Evolutionary conservation across 2,113 vertebrate species (phyloP).

Genomic region (Paratilapia polleni): DNA sequence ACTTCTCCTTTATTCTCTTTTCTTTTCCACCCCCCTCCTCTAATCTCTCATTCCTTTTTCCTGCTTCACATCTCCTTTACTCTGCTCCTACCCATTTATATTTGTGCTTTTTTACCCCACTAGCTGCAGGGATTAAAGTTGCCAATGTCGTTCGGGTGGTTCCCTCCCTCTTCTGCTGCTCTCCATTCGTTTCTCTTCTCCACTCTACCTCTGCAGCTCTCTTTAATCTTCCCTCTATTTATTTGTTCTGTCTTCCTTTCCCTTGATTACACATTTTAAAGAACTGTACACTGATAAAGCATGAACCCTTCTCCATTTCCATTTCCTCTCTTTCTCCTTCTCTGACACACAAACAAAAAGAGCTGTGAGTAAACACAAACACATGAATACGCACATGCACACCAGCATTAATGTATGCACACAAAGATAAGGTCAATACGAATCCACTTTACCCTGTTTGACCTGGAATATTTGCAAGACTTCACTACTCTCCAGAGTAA

Average conservation of each 20-base stretch:
- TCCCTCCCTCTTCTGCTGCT: neutral
- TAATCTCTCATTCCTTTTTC: conserved; percentile 33
- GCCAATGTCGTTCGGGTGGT: neutral
- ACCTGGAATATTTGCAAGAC: conserved; percentile 22
- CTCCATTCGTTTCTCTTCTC: conserved; percentile 11
- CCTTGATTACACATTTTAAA: conserved; percentile 27
- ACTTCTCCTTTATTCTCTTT: conserved; percentile 28
- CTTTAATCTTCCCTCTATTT: conserved; percentile 12
- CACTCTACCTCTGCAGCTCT: conserved; percentile 2
- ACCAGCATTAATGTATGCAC: neutral
- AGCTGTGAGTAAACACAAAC: conserved; percentile 9
- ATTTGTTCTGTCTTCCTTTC: neutral
- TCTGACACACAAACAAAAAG: conserved; percentile 1
- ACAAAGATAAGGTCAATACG: conserved; percentile 26
- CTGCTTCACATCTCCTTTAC: conserved; percentile 17
- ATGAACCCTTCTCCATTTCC: conserved; percentile 11
- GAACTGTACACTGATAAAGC: conserved; percentile 1
- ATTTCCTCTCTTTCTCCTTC: neutral
- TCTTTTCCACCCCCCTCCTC: conserved; percentile 17
- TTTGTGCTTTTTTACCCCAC: conserved; percentile 21
- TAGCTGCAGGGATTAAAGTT: conserved; percentile 49
- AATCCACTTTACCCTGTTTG: conserved; percentile 31
- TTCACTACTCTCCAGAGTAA: conserved; percentile 21
- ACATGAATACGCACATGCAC: neutral
- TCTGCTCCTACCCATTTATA: conserved; percentile 24